Evolutionary conservation across 2,888 invertebrate genomes (phyloP), one percentile per base, ranked within the genome.

Genomic region (Hoplodrina ambigua): DNA sequence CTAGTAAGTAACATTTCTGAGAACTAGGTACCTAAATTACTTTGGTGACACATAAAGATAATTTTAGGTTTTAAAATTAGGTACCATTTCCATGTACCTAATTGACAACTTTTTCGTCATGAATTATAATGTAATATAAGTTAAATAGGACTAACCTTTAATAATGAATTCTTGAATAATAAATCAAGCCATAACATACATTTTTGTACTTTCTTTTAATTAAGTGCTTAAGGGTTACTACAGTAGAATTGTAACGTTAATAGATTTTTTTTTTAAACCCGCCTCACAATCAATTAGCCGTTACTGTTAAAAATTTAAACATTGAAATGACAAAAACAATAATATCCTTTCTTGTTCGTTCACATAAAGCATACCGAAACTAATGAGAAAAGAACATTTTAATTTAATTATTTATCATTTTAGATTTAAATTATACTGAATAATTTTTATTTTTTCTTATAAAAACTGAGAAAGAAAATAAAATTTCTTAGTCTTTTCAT

Each of bases 191-290:
- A 13, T 50, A 1, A 30, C 11, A 1, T 15, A 46, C 6, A 37
- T 37, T 5, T 54, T 15, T 66, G 17, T 11, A 65, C 15, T 50
- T n/a, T 33, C 49, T 49, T 55, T 15, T 49, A 55, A 55, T 50
- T 37, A 46, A 17, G 17, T 46, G 5, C 11, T 11, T 20, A 50
- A 33, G 33, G 19, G n/a, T 67, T 55, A 66, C 19, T 75, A 37
- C 10, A 76, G 13, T 37, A 20, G 3, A 68, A 68, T 56, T 37
- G 17, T 37, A 52, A 56, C 44, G 13, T 20, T 11, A 68, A 68
- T 19, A 7, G 46, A 54, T 54, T 69, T 58, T 50, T 58, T 50
- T 70, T 41, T 49, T 59, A 77, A 19, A 70, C 71, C 78, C 72
- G 72, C 71, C 77, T 72, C 17, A 13, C 30, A 25, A 11, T 0